Conservation (phyloP, 2,113 vertebrate species). For the Heterocephalus glaber region DNA sequence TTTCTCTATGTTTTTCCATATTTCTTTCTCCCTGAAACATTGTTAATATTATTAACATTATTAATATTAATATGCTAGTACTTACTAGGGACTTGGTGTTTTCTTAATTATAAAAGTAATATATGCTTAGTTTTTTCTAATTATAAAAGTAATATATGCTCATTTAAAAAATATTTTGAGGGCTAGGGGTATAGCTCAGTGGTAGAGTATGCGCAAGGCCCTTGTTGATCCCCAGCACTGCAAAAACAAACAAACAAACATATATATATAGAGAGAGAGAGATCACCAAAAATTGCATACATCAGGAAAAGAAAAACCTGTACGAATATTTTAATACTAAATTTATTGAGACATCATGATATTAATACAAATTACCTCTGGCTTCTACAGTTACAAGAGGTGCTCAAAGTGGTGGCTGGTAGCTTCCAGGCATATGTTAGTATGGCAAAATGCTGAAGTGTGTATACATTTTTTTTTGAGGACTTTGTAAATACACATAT, state of each 20-base stretch:
- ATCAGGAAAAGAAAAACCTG: neutral
- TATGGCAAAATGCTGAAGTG: neutral
- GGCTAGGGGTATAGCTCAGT: neutral
- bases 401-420: neutral
- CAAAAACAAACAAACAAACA: neutral
- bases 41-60: no score
- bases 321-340: neutral
- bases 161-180: conserved; percentile 54
- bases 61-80: neutral
- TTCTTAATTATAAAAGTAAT: conserved; percentile 42
- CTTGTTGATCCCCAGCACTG: neutral
- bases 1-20: conserved; percentile 1
- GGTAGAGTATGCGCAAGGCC: neutral
- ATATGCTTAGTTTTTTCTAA: conserved; percentile 31
- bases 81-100: neutral
- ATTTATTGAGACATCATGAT: neutral
- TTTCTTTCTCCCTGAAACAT: conserved; percentile 1
- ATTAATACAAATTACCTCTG: neutral
- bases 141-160: conserved; percentile 21
- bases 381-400: neutral
- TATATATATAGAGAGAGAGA: neutral
- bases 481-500: neutral
- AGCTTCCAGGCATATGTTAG: neutral
- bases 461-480: neutral
- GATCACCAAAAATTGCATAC: neutral